A percentile compares a stretch with the other conserved stretches of the same genome.
Conservation (phyloP, 1,140 invertebrate species). For the Anastrepha obliqua region DNA sequence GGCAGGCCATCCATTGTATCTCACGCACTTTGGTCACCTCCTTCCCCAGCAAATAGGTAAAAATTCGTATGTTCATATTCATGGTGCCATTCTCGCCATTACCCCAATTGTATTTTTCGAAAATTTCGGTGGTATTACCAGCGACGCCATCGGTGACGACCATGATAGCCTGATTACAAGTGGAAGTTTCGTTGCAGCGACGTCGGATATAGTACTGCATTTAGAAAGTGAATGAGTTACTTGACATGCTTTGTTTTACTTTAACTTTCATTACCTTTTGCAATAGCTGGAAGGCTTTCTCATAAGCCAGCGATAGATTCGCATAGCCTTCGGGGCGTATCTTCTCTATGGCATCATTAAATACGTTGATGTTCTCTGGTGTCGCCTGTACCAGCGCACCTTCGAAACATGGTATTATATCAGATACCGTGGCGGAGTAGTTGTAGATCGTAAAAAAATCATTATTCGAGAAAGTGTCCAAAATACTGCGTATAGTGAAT, state of each 20-base stretch:
- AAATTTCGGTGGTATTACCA: constrained; percentile 90
- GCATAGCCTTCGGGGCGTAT: constrained; percentile 86
- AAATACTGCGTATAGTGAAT: constrained; percentile 87
- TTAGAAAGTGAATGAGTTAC: too few species aligned
- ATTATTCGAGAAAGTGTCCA: constrained; percentile 98
- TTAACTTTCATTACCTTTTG: constrained; percentile 77
- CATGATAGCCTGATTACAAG: constrained; percentile 98
- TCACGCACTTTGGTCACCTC: constrained; percentile 95
- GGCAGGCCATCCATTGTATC: constrained; percentile 96
- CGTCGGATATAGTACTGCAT: constrained; percentile 76
- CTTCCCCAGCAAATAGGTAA: constrained; percentile 97
- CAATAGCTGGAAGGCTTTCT: constrained; percentile 89
- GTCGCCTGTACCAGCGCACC: constrained; percentile 92
- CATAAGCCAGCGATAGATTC: constrained; percentile 90
- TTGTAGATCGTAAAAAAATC: constrained; percentile 96
- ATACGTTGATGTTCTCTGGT: constrained; percentile 88
- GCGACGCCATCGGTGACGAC: constrained; percentile 98
- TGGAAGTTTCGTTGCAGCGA: constrained; percentile 77
- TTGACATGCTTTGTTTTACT: too few species aligned
- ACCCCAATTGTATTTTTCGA: constrained; percentile 88
- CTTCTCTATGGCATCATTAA: constrained; percentile 82
- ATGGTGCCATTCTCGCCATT: constrained; percentile 77
- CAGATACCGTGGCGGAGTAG: constrained; percentile 80
- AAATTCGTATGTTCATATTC: constrained; percentile 89
- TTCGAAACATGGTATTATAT: constrained; percentile 88